Evolutionary conservation across 2,797 vertebrate species (phyloP).

Genomic region (Lepilemur ruficaudatus): DNA sequence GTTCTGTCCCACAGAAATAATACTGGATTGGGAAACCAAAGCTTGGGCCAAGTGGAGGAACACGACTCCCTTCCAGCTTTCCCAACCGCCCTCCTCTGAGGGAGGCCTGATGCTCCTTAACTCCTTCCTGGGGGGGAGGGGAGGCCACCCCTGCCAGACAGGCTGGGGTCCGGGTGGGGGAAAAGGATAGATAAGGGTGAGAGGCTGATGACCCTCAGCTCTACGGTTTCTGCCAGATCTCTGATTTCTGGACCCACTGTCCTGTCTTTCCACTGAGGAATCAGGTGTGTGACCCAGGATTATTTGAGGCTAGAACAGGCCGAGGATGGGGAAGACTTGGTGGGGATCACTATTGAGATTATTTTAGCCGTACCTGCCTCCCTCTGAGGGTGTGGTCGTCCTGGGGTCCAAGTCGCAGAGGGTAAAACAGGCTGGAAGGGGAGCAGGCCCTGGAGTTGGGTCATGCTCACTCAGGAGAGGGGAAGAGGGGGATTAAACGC

Average conservation of each 20-base stretch:
- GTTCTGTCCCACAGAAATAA: not conserved
- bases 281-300: not conserved
- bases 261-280: not conserved
- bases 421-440: not conserved
- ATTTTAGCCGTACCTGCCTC: not conserved
- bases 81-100: conserved; percentile 32
- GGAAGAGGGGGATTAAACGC: not conserved
- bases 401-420: not conserved
- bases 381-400: not conserved
- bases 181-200: not conserved
- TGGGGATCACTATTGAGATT: not conserved
- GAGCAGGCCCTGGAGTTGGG: not conserved
- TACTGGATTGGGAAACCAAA: conserved; percentile 64
- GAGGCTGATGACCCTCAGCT: not conserved
- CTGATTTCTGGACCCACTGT: not conserved
- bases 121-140: not conserved
- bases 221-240: not conserved
- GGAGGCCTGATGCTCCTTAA: not conserved
- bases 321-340: not conserved
- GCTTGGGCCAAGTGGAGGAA: conserved; percentile 62
- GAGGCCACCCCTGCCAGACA: not conserved
- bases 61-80: conserved; percentile 40
- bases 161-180: not conserved
- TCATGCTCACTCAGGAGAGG: not conserved
- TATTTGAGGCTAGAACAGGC: not conserved